These are phyloP conservation scores for Cherax quadricarinatus DNA, from an alignment of 1,140 invertebrate species.

Conservation along the genomic window DNA sequence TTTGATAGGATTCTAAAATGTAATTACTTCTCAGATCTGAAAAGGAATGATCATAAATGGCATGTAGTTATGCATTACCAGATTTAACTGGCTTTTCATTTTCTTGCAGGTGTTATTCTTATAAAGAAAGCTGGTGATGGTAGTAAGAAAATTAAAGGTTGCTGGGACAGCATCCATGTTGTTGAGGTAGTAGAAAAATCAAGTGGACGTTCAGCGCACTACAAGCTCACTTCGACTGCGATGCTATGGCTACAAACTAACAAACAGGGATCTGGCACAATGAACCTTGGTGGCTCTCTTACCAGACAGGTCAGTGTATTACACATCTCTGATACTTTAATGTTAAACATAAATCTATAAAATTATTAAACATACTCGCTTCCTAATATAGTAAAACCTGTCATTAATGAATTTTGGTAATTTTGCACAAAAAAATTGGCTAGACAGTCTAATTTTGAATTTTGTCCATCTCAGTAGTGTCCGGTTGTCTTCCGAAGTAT, in stretches of 20 bases:
- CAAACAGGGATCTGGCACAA: slow-evolving; percentile 96
- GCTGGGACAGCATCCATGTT: slow-evolving; percentile 99
- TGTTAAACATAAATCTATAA: too few relatives aligned
- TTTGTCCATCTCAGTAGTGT: too few relatives aligned
- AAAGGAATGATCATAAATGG: too few relatives aligned
- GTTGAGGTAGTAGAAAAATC: slow-evolving; percentile 98
- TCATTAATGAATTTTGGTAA: too few relatives aligned
- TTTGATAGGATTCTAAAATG: too few relatives aligned
- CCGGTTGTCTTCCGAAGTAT: too few relatives aligned
- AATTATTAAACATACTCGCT: too few relatives aligned
- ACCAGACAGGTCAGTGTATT: slow-evolving; percentile 89
- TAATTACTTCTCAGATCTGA: too few relatives aligned
- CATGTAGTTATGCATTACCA: background rate
- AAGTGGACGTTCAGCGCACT: slow-evolving; percentile 95
- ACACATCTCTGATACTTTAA: background rate
- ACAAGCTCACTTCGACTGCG: slow-evolving; percentile 98
- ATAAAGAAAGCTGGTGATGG: slow-evolving; percentile 99
- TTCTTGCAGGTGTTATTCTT: slow-evolving; percentile 89
- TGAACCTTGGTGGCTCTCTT: slow-evolving; percentile 98
- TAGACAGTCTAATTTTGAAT: too few relatives aligned
- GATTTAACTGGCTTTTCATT: background rate
- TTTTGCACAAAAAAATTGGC: too few relatives aligned
- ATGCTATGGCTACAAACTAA: slow-evolving; percentile 99
- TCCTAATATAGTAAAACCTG: too few relatives aligned
- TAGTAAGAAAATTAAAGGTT: slow-evolving; percentile 95